phyloP scores from a whole-genome alignment of 2,797 vertebrate genomes.

The Synaphobranchus kaupii region DNA sequence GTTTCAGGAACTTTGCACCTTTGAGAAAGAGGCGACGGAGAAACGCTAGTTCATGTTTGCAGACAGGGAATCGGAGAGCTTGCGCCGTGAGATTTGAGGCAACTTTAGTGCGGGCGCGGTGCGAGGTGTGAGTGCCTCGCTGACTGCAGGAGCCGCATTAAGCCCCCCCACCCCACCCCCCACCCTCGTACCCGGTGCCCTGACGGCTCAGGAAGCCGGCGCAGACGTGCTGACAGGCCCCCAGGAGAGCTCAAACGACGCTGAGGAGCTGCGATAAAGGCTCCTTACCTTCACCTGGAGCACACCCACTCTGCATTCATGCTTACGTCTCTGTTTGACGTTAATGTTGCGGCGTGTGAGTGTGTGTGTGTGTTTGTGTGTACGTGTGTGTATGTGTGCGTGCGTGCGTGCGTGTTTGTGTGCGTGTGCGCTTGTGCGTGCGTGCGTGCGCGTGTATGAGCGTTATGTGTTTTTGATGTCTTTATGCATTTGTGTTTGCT shows the following conservation, averaged over 20 bases:
- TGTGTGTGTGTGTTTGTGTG: background rate
- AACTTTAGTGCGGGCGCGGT: background rate
- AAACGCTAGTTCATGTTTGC: background rate
- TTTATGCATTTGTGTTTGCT: too few species aligned
- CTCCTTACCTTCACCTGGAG: background rate
- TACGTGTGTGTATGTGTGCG: background rate
- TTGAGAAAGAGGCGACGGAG: background rate
- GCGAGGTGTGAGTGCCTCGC: conserved; percentile 8
- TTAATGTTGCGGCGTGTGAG: too few species aligned
- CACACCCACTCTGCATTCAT: too few species aligned
- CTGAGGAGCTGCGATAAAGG: background rate
- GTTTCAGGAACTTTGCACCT: too few species aligned
- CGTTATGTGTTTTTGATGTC: too few species aligned
- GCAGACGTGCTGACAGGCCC: conserved; percentile 18
- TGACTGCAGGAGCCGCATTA: conserved; percentile 1
- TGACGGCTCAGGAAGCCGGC: background rate
- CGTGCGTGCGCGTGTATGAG: too few species aligned
- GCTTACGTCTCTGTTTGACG: too few species aligned
- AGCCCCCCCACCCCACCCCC: background rate
- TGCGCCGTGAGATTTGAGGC: background rate
- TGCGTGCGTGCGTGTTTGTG: background rate
- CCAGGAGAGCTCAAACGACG: background rate
- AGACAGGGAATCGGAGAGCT: background rate
- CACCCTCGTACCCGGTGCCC: background rate
- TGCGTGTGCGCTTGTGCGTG: background rate